phyloP scores from a whole-genome alignment of 2,113 vertebrate species.

The Toxostoma redivivum region DNA sequence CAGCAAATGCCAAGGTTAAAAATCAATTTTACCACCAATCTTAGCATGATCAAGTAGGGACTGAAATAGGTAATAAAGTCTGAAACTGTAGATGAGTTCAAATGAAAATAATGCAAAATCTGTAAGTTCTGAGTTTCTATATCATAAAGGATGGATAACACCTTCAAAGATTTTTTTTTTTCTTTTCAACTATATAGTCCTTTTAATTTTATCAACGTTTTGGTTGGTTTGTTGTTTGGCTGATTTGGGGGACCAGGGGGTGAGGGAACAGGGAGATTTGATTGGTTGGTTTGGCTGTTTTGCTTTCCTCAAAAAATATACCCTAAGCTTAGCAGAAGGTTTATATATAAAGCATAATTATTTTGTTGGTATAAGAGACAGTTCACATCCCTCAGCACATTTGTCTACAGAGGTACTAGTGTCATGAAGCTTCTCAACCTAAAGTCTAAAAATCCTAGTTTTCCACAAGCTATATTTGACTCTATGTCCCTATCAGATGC shows the following conservation, averaged over 20 bases:
- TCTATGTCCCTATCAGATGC: neutral
- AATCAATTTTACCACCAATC: neutral
- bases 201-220: neutral
- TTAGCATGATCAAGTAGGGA: neutral
- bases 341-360: neutral
- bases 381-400: neutral
- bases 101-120: neutral
- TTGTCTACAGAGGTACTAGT: neutral
- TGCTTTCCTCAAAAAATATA: neutral
- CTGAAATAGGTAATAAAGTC: neutral
- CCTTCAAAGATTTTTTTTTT: neutral
- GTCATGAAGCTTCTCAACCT: neutral
- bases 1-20: neutral
- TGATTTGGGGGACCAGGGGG: fast-evolving
- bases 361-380: neutral
- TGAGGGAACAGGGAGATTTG: fast-evolving
- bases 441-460: neutral
- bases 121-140: neutral
- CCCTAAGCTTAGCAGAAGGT: neutral
- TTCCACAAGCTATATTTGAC: neutral
- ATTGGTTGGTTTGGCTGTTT: fast-evolving
- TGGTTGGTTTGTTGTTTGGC: neutral
- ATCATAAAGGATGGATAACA: neutral
- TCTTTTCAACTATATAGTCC: neutral
- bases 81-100: neutral